Conservation (phyloP, 1,140 invertebrate species). For the Rhizoglyphus robini region DNA sequence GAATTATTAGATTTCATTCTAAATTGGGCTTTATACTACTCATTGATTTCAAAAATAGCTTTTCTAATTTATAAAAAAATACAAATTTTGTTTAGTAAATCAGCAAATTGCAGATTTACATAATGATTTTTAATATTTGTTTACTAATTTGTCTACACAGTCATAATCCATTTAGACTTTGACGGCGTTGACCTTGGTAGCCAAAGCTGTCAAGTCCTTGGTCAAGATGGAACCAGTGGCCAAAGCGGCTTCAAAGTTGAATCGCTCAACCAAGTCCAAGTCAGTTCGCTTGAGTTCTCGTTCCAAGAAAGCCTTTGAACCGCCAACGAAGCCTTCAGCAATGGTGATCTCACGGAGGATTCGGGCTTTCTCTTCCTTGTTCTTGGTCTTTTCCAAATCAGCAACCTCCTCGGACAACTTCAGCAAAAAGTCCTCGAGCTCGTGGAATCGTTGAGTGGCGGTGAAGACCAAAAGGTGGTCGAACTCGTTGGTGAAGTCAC, state of each 20-base stretch:
- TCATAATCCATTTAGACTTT: no score
- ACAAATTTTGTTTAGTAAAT: no score
- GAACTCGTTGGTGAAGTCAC: neutral
- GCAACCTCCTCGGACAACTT: neutral
- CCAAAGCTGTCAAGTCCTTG: neutral
- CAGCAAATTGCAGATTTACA: no score
- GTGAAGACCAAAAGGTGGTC: neutral
- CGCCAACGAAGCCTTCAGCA: neutral
- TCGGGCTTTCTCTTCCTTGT: constrained; percentile 4
- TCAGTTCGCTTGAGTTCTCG: constrained; percentile 1
- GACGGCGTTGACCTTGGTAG: neutral
- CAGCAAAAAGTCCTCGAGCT: neutral
- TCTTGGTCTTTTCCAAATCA: constrained; percentile 12
- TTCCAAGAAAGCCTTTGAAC: neutral
- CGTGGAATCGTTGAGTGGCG: neutral
- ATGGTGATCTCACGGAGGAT: constrained; percentile 5
- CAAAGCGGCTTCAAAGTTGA: neutral
- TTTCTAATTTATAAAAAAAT: no score
- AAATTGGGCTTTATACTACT: no score
- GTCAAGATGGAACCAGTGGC: neutral
- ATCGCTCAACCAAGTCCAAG: neutral
- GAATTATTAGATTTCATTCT: no score
- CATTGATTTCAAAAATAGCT: no score
- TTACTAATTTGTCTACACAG: no score
- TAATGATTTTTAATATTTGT: no score